Percentiles rank a stretch among this genome's conserved stretches.
Conservation (phyloP, 2,113 vertebrate genomes). For the Serilophus lunatus region DNA sequence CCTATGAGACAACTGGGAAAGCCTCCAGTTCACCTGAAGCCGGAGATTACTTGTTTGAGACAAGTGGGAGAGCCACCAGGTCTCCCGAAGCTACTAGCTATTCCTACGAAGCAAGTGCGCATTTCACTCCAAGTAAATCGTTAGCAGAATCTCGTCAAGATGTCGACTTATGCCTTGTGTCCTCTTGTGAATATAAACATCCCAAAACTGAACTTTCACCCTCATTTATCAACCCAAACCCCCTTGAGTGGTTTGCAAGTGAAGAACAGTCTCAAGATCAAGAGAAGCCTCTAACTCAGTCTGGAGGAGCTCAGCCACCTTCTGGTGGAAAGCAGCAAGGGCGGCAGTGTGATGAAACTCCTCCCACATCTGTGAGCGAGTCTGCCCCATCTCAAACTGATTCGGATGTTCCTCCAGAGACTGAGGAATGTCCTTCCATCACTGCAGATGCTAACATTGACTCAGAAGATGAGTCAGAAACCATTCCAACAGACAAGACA, state of each 20-base stretch:
- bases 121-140: slow-evolving; percentile 68
- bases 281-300: slow-evolving; percentile 82
- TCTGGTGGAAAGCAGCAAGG: slow-evolving; percentile 83
- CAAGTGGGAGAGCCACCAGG: slow-evolving; percentile 16
- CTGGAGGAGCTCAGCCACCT: slow-evolving; percentile 83
- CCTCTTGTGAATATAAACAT: slow-evolving; percentile 92
- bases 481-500: slow-evolving; percentile 93
- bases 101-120: slow-evolving; percentile 66
- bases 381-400: slow-evolving; percentile 92
- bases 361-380: slow-evolving; percentile 91
- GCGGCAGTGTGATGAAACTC: slow-evolving; percentile 92
- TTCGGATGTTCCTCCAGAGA: slow-evolving; percentile 92
- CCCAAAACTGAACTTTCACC: slow-evolving; percentile 95
- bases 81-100: slow-evolving; percentile 59
- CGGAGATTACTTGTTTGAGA: slow-evolving; percentile 60
- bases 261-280: slow-evolving; percentile 80
- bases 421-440: slow-evolving; percentile 94
- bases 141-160: slow-evolving; percentile 82
- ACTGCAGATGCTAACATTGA: slow-evolving; percentile 97
- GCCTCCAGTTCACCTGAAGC: slow-evolving; percentile 34
- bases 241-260: slow-evolving; percentile 91
- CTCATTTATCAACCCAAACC: slow-evolving; percentile 96
- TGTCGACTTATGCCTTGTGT: slow-evolving; percentile 91
- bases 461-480: slow-evolving; percentile 96
- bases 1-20: slow-evolving; percentile 41